Evolutionary conservation across 2,113 vertebrate species (phyloP).

Genomic region (Callopanchax toddi): DNA sequence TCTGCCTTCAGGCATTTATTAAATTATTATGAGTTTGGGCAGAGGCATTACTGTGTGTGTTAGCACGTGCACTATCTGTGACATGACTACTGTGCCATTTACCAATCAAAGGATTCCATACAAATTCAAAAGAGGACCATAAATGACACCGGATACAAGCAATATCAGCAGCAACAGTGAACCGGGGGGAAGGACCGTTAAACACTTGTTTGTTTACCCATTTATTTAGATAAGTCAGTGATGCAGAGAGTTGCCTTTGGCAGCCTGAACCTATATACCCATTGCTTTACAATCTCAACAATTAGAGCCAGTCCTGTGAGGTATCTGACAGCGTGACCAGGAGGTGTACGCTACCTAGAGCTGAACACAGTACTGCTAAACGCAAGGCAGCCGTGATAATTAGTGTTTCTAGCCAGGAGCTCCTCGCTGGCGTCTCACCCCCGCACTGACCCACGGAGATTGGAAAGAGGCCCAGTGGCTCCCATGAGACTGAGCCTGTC

Average conservation of each 20-base stretch:
- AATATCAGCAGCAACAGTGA: slow-evolving; percentile 34
- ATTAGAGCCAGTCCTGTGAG: slow-evolving; percentile 77
- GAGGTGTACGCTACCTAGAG: slow-evolving; percentile 65
- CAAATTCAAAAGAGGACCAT: slow-evolving; percentile 40
- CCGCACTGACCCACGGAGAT: slow-evolving; percentile 77
- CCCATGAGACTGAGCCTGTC: slow-evolving; percentile 78
- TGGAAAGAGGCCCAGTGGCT: slow-evolving; percentile 74
- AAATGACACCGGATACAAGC: slow-evolving; percentile 46
- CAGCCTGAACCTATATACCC: slow-evolving; percentile 67
- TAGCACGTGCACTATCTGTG: slow-evolving; percentile 46
- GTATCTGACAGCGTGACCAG: slow-evolving; percentile 73
- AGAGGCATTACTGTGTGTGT: slow-evolving; percentile 63
- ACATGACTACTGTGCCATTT: slow-evolving; percentile 32
- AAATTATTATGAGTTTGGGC: slow-evolving; percentile 81
- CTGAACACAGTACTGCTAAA: slow-evolving; percentile 68
- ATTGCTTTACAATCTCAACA: slow-evolving; percentile 74
- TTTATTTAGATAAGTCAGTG: slow-evolving; percentile 70
- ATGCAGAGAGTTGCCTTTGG: slow-evolving; percentile 67
- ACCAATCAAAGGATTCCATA: slow-evolving; percentile 42
- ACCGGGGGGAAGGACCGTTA: slow-evolving; percentile 41
- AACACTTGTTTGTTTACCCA: slow-evolving; percentile 67
- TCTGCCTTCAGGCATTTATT: slow-evolving; percentile 82
- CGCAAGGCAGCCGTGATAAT: slow-evolving; percentile 76
- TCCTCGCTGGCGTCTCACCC: slow-evolving; percentile 69
- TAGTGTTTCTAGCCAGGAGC: slow-evolving; percentile 78